Conservation (phyloP, 2,888 invertebrate species). For the Tyria jacobaeae region DNA sequence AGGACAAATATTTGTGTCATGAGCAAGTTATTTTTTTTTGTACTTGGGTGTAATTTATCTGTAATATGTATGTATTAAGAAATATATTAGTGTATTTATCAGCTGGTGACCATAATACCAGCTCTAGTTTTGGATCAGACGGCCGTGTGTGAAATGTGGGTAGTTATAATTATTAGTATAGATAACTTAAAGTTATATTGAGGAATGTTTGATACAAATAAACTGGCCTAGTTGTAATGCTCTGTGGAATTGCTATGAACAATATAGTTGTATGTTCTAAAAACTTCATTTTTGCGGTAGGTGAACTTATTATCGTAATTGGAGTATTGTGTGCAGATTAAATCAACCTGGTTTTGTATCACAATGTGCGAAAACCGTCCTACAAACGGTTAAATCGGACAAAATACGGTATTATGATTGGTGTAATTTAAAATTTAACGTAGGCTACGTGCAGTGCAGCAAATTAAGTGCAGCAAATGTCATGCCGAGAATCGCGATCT, state of each 20-base stretch:
- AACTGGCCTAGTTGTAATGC: slow-evolving; percentile 42
- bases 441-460: slow-evolving; percentile 12
- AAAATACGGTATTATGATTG: slow-evolving; percentile 13
- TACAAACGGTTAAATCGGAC: slow-evolving; percentile 7
- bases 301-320: slow-evolving; percentile 38
- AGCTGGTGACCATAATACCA: too few relatives aligned
- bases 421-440: slow-evolving; percentile 11
- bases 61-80: too few relatives aligned
- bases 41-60: too few relatives aligned
- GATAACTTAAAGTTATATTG: too few relatives aligned
- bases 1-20: too few relatives aligned
- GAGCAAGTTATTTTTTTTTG: too few relatives aligned
- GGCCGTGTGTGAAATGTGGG: too few relatives aligned
- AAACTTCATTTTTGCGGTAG: slow-evolving; percentile 40
- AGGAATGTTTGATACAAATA: not conserved
- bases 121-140: too few relatives aligned
- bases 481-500: not conserved
- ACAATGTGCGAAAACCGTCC: slow-evolving; percentile 19
- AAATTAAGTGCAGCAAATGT: slow-evolving; percentile 15
- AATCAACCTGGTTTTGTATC: slow-evolving; percentile 27
- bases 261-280: slow-evolving; percentile 42
- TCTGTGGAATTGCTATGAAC: slow-evolving; percentile 47
- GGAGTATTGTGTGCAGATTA: slow-evolving; percentile 39
- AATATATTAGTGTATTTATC: too few relatives aligned
- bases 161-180: too few relatives aligned